Conservation (phyloP, 2,113 vertebrate genomes). For the Crotalus tigris region DNA sequence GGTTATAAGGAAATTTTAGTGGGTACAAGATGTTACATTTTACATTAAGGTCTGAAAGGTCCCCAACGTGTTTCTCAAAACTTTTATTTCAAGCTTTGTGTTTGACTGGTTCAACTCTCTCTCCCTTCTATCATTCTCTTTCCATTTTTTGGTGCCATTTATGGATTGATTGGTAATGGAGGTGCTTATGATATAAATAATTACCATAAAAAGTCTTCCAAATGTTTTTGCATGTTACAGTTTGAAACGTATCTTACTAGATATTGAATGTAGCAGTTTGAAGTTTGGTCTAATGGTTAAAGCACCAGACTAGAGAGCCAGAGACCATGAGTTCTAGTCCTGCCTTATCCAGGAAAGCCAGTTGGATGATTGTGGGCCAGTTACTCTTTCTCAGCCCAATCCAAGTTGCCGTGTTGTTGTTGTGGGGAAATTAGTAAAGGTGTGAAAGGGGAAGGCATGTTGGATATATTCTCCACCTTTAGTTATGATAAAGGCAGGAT, state of each 20-base stretch:
- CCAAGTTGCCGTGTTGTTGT: too few relatives aligned
- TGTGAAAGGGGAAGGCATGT: too few relatives aligned
- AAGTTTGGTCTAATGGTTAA: neutral
- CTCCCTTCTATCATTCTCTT: neutral
- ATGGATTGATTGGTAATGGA: neutral
- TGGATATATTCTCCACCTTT: too few relatives aligned
- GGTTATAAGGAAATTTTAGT: conserved; percentile 56
- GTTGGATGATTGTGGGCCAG: too few relatives aligned
- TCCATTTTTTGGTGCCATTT: neutral
- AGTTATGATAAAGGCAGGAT: too few relatives aligned
- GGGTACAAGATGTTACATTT: conserved; percentile 44
- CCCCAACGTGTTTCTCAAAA: neutral
- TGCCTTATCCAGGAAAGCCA: too few relatives aligned
- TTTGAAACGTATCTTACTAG: neutral
- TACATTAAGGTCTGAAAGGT: conserved; percentile 18
- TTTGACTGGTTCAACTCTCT: neutral
- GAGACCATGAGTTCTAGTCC: neutral
- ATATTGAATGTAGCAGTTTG: neutral
- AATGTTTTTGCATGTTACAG: neutral
- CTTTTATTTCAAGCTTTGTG: neutral
- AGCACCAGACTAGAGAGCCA: neutral
- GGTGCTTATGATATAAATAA: neutral
- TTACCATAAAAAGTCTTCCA: neutral
- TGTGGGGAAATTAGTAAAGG: too few relatives aligned
- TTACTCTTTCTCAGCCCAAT: too few relatives aligned